These are phyloP conservation scores for Nephrotoma flavescens DNA, from an alignment of 2,888 invertebrate species.

Conservation along the genomic window DNA sequence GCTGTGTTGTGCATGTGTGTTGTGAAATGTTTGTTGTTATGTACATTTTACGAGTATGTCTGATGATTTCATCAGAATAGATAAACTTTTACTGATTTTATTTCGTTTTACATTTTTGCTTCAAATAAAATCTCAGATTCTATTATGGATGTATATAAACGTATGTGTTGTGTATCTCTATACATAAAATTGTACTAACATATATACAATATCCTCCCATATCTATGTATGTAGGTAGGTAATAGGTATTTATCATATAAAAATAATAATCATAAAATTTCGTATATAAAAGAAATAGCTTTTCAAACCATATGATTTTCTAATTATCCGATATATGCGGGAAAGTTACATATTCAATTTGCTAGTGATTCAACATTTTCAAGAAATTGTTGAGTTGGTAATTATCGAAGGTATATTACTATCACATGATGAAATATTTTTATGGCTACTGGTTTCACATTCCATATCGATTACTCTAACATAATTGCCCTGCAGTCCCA, in stretches of 20 bases:
- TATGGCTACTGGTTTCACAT: too few species aligned
- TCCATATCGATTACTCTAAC: too few species aligned
- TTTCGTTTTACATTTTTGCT: not conserved
- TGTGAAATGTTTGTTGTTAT: not conserved
- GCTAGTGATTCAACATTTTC: not conserved
- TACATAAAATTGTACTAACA: too few species aligned
- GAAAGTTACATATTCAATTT: not conserved
- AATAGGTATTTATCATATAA: not conserved
- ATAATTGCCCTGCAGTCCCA: too few species aligned
- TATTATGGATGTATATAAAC: not conserved
- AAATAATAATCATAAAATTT: not conserved
- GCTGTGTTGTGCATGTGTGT: not conserved
- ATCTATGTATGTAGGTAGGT: not conserved
- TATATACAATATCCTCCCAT: not conserved
- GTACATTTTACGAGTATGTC: not conserved
- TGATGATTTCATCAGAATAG: not conserved
- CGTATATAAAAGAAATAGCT: not conserved
- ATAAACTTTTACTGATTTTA: not conserved
- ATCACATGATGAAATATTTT: too few species aligned
- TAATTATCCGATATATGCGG: not conserved
- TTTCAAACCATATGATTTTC: not conserved
- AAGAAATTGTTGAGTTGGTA: not conserved
- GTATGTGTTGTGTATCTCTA: not conserved
- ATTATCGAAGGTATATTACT: too few species aligned
- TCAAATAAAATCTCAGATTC: not conserved